A percentile compares a stretch with the other conserved stretches of the same genome.
These are phyloP conservation scores for Anisognathus igniventris DNA, from an alignment of 2,797 vertebrate species.

Conservation along the genomic window DNA sequence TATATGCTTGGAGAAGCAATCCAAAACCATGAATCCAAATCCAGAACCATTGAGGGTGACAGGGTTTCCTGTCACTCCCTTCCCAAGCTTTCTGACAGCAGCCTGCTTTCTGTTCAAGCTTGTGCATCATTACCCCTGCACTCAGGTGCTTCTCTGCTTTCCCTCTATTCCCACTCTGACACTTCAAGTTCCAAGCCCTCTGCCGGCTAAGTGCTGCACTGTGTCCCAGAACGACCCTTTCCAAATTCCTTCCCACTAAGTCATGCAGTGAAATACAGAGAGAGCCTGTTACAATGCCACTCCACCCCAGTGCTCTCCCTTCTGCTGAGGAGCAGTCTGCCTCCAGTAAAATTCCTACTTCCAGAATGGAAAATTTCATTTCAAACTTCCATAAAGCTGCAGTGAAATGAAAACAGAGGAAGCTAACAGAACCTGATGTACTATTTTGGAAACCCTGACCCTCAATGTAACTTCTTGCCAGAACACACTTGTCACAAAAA, in stretches of 20 bases:
- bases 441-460: neutral
- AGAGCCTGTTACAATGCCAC: neutral
- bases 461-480: neutral
- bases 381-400: neutral
- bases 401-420: slow-evolving; percentile 26
- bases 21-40: neutral
- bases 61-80: neutral
- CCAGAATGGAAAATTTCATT: slow-evolving; percentile 33
- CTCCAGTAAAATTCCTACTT: slow-evolving; percentile 26
- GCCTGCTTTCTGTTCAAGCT: neutral
- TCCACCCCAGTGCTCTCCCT: neutral
- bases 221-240: neutral
- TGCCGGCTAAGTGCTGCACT: neutral
- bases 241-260: neutral
- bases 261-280: neutral
- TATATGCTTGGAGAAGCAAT: neutral
- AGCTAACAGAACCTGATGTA: neutral
- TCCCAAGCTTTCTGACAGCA: neutral
- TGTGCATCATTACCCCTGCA: neutral
- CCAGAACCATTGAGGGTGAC: neutral
- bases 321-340: neutral
- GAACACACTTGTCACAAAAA: neutral
- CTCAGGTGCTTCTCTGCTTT: neutral
- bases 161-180: neutral
- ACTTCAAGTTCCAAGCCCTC: neutral